Evolutionary conservation across 2,888 invertebrate genomes (phyloP), one percentile per base, ranked within the genome.

Genomic region (Pimpla rufipes): DNA sequence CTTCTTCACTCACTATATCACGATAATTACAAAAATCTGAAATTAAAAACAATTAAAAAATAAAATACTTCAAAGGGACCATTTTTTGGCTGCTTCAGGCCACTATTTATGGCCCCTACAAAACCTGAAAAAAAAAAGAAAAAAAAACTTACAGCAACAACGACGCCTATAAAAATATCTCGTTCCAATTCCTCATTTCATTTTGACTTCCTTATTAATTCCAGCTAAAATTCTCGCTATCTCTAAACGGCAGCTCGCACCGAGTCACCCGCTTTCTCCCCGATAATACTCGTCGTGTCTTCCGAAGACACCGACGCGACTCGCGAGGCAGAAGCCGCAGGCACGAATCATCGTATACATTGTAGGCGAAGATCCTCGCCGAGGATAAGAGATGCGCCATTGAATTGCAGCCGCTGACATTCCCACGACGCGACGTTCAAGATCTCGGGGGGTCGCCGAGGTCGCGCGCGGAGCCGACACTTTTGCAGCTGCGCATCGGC

Each of bases 351-450:
- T 16, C 23, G 13, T 23, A 23, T 45, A 45, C 35, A 52, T 59
- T 78, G 40, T 18, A 59, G 80, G 82, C n/a, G n/a, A n/a, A 88
- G 90, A 90, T 91, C 86, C 90, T 90, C 90, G 89, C 89, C 88
- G 88, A 79, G 88, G 89, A 90, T 91, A 89, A 90, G 88, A 83
- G 52, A 82, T 18, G 62, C 84, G 81, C 74, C 68, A 73, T 57
- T 77, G 57, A 68, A 59, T 59, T 5, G 42, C 42, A 35, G 67
- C 42, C 40, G 29, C 0, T 52, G 35, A 1, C 50, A 37, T 74
- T 80, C 75, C 57, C 75, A 70, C 71, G 81, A 78, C 29, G n/a
- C n/a, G 59, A 50, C 55, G 50, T 40, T 67, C 62, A 40, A 40
- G 62, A 42, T 59, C 64, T 57, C 52, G 59, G 57, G 45, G 50